Conservation (phyloP, 2,113 vertebrate genomes). For the Andinoacara biseriatus region DNA sequence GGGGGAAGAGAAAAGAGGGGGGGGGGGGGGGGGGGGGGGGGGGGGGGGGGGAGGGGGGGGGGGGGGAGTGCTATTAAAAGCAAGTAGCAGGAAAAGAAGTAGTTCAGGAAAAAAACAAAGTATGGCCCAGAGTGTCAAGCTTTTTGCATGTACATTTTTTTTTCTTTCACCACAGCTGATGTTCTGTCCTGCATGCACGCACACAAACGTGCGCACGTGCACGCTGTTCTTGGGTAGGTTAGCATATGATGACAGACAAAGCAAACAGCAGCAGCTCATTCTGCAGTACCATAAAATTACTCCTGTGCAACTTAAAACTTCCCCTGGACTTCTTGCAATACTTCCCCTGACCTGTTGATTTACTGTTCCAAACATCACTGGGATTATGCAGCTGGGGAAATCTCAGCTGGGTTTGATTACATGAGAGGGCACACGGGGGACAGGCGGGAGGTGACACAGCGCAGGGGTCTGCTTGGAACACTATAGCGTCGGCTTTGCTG, state of each 20-base stretch:
- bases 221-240: constrained; percentile 29
- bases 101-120: constrained; percentile 59
- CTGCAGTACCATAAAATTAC: constrained; percentile 69
- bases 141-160: constrained; percentile 35
- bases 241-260: constrained; percentile 66
- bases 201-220: not conserved
- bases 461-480: constrained; percentile 39
- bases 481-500: constrained; percentile 38
- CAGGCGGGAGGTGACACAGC: constrained; percentile 44
- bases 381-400: constrained; percentile 67
- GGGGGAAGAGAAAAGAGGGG: too few species aligned
- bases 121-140: constrained; percentile 81
- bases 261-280: constrained; percentile 75
- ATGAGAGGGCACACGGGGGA: constrained; percentile 23
- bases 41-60: too few species aligned
- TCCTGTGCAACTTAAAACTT: constrained; percentile 43
- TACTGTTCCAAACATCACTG: constrained; percentile 59
- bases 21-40: too few species aligned
- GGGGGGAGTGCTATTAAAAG: constrained; percentile 70
- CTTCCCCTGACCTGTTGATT: constrained; percentile 76
- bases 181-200: not conserved
- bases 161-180: constrained; percentile 57
- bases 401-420: constrained; percentile 61
- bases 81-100: constrained; percentile 68
- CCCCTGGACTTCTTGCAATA: constrained; percentile 44